Base-by-base conservation (phyloP, 2,888 invertebrate genomes). In the Tuberolachnus salignus region DNA sequence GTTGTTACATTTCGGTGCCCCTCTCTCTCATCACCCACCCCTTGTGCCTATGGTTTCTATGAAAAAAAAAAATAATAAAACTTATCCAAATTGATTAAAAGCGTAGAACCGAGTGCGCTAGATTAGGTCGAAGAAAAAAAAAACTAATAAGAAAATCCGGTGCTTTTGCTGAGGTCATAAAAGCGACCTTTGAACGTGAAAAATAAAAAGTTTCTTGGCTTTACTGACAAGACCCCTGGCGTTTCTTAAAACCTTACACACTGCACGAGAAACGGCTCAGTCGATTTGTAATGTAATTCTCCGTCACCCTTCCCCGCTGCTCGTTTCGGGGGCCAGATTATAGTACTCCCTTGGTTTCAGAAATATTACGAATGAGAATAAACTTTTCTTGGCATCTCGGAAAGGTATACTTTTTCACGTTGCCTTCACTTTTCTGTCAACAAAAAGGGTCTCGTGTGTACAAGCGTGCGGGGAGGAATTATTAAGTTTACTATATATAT, bases 201-300 rank as follows among this genome's bases (percentile, higher is more conserved):
- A 75, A 66, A 75, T 75, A 75, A 75, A 75, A 75, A 75, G 67
- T 75, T 75, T 67, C 66, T 75, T 75, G 67, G 75, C 75, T 75
- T 67, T 75, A 67, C 67, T 19, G 21, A 19, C 44, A 49, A 59
- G 59, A 34, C 59, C 67, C 46, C 57, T 1, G 55, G 55, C 74
- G 64, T 74, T 74, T 53, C 75, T 66, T 61, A 49, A 72, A 59
- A 72, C 59, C 72, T 61, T 55, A 73, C 19, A 53, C 64, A 19
- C 21, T 44, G 44, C 44, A 59, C 57, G 26, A 21, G 74, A 74
- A 66, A 74, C 57, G 57, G 26, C 67, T 67, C 57, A 46, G 75
- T 75, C 75, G 75, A 75, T 75, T 75, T 75, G 75, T 75, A 75
- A 75, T 49, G 75, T 67, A 75, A 75, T 75, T 75, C 75, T 49